Percentiles rank a stretch among this genome's conserved stretches.
phyloP scores from a whole-genome alignment of 2,113 vertebrate species.

The Rattus rattus region DNA sequence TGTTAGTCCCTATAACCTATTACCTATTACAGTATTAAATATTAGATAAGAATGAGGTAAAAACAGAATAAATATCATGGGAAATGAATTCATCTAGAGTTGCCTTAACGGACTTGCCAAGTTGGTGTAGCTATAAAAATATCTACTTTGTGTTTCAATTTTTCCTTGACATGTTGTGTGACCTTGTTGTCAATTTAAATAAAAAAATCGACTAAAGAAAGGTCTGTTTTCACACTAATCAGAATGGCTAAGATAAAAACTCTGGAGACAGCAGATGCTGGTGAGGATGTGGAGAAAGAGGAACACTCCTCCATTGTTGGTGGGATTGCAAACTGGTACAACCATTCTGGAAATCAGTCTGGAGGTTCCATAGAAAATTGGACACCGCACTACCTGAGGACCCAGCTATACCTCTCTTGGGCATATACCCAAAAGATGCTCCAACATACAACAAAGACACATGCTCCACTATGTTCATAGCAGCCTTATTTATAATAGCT shows the following conservation, averaged over 20 bases:
- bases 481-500: too few species aligned
- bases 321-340: too few species aligned
- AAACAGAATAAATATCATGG: background rate
- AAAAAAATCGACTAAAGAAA: background rate
- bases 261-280: too few species aligned
- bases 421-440: too few species aligned
- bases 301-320: too few species aligned
- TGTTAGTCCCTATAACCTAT: background rate
- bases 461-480: too few species aligned
- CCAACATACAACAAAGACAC: too few species aligned
- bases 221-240: background rate
- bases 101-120: background rate
- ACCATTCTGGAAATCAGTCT: too few species aligned
- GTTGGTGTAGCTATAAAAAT: background rate
- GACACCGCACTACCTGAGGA: too few species aligned
- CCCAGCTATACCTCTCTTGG: too few species aligned
- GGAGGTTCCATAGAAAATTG: too few species aligned
- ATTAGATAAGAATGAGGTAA: background rate
- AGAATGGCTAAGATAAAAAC: background rate
- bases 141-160: background rate
- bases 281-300: too few species aligned
- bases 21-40: background rate
- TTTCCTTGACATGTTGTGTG: background rate
- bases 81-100: background rate
- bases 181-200: background rate